phyloP scores from a whole-genome alignment of 2,888 invertebrate species.

The Eilema depressum region DNA sequence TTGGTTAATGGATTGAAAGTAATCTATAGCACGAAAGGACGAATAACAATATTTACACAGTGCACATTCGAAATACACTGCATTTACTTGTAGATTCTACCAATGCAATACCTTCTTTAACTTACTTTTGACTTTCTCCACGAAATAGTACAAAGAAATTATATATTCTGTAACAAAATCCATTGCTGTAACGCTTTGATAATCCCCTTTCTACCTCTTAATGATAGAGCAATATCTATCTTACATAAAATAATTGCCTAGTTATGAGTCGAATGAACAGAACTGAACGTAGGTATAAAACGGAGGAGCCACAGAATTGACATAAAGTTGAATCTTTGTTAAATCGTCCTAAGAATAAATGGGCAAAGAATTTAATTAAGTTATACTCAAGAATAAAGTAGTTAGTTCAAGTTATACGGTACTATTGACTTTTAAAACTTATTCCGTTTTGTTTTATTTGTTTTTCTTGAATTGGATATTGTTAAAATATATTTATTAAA shows the following conservation, averaged over 20 bases:
- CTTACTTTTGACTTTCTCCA: constrained; percentile 22
- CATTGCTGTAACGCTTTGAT: constrained; percentile 30
- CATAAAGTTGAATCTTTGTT: constrained; percentile 47
- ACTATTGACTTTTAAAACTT: constrained; percentile 17
- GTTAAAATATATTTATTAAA: not conserved
- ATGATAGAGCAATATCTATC: constrained; percentile 38
- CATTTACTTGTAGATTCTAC: no score
- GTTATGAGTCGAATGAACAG: constrained; percentile 34
- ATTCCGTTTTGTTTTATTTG: not conserved
- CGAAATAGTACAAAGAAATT: constrained; percentile 21
- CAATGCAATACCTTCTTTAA: constrained; percentile 46
- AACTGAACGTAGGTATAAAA: constrained; percentile 41
- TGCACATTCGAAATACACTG: no score
- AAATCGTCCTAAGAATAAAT: constrained; percentile 38
- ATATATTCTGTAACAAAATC: constrained; percentile 7
- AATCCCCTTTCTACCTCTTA: not conserved
- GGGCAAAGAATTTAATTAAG: constrained; percentile 47
- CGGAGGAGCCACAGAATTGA: constrained; percentile 45
- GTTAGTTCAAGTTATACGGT: constrained; percentile 19
- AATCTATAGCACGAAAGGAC: no score
- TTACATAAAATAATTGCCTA: constrained; percentile 20
- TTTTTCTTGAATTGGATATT: not conserved
- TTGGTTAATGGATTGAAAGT: no score
- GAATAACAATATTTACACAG: no score
- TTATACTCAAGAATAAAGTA: constrained; percentile 42